A percentile compares a stretch with the other conserved stretches of the same genome.
Evolutionary conservation across 2,797 vertebrate species (phyloP).

Genomic region (Sylvia borin): DNA sequence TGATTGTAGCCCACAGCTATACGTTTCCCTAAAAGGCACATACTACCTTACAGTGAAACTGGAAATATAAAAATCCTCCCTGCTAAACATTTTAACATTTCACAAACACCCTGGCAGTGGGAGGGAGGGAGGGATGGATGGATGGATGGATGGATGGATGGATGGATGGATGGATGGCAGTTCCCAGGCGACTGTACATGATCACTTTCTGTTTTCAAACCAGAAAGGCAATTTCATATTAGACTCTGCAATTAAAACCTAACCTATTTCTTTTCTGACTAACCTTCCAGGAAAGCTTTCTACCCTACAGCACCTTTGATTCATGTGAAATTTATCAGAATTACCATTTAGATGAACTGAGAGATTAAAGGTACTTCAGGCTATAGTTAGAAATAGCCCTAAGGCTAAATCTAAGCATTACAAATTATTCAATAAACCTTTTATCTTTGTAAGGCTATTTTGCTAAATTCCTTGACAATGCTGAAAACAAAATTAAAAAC

Average conservation of each 20-base stretch:
- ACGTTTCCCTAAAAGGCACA: background rate
- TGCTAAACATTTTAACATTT: background rate
- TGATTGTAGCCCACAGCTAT: background rate
- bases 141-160: background rate
- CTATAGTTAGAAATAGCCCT: background rate
- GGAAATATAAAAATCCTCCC: background rate
- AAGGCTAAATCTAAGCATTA: background rate
- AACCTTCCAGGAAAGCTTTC: background rate
- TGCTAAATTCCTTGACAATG: background rate
- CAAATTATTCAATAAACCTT: background rate
- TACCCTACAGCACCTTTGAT: background rate
- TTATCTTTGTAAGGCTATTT: background rate
- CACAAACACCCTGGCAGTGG: background rate
- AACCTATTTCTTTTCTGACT: background rate
- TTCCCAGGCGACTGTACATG: accelerated
- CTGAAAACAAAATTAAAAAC: background rate
- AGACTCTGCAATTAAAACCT: background rate
- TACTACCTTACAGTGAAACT: background rate
- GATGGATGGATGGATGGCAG: background rate
- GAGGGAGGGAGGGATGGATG: background rate
- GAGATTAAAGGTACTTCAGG: background rate
- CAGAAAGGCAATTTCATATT: background rate
- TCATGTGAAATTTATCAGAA: background rate
- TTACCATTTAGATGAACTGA: background rate
- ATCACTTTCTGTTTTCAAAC: background rate